These are phyloP conservation scores for Sebastolobus alascanus DNA, from an alignment of 2,797 vertebrate genomes.

Conservation along the genomic window DNA sequence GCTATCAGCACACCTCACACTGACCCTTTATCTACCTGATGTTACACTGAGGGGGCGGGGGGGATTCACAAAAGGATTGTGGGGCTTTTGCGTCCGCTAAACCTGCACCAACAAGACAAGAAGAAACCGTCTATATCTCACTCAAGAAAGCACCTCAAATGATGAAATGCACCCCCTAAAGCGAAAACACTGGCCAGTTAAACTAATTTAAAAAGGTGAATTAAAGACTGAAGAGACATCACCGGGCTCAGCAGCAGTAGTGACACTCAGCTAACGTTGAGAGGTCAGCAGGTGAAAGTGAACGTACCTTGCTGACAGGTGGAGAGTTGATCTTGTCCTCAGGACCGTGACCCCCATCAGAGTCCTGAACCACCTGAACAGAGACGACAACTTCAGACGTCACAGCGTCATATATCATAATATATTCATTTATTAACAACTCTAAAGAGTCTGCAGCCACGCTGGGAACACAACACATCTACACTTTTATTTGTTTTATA, in stretches of 20 bases:
- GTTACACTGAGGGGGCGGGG: no score
- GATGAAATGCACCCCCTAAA: no score
- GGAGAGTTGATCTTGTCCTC: conserved; percentile 61
- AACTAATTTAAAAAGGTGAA: rapidly evolving
- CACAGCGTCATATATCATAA: no score
- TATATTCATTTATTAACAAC: not conserved
- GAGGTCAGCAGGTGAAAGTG: not conserved
- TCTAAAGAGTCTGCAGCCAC: not conserved
- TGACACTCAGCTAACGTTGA: not conserved
- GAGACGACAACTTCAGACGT: not conserved
- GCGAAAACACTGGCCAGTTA: not conserved
- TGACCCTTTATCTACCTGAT: not conserved
- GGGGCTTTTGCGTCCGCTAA: no score
- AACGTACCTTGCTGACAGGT: conserved; percentile 71
- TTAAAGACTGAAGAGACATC: no score
- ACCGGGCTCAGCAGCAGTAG: not conserved
- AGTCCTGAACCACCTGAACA: conserved; percentile 67
- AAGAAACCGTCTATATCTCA: no score
- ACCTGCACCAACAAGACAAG: no score
- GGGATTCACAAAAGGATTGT: not conserved
- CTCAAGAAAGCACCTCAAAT: no score
- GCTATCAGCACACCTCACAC: conserved; percentile 54
- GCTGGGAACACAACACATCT: no score
- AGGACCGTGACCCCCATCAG: conserved; percentile 20
- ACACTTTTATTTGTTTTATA: no score